Percentiles rank a stretch among this genome's conserved stretches.
phyloP scores from a whole-genome alignment of 2,888 invertebrate genomes.

The Aradus depressus region DNA sequence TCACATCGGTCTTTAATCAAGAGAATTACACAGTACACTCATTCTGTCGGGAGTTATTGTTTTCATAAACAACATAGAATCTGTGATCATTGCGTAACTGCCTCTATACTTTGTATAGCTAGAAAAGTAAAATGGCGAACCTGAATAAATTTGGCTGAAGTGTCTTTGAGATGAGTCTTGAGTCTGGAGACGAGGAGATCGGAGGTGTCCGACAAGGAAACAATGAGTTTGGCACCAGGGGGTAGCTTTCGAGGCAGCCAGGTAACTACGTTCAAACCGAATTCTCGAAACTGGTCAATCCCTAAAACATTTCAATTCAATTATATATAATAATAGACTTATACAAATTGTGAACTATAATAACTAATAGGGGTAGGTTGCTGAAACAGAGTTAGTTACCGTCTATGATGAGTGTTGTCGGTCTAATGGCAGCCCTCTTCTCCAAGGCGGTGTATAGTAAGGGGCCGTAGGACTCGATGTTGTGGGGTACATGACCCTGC shows the following conservation, averaged over 20 bases:
- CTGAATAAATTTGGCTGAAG: slow-evolving; percentile 21
- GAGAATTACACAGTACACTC: no score
- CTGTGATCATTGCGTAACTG: no score
- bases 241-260: slow-evolving; percentile 70
- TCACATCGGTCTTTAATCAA: no score
- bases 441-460: slow-evolving; percentile 10
- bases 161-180: slow-evolving; percentile 20
- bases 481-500: slow-evolving; percentile 1
- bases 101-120: no score
- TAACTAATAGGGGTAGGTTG: no score
- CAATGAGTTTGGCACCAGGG: slow-evolving; percentile 60
- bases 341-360: background rate
- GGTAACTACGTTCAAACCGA: slow-evolving; percentile 49
- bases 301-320: background rate
- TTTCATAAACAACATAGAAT: no score
- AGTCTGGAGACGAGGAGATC: slow-evolving; percentile 15
- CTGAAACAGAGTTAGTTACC: slow-evolving; percentile 1
- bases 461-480: slow-evolving; percentile 3
- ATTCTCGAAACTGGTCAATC: slow-evolving; percentile 41
- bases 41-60: no score
- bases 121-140: slow-evolving; percentile 14
- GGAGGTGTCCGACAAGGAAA: slow-evolving; percentile 44
- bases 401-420: slow-evolving; percentile 13
- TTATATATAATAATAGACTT: background rate
- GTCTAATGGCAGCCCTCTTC: slow-evolving; percentile 1